Conservation (phyloP, 2,888 invertebrate species). For the Phengaris alcon region DNA sequence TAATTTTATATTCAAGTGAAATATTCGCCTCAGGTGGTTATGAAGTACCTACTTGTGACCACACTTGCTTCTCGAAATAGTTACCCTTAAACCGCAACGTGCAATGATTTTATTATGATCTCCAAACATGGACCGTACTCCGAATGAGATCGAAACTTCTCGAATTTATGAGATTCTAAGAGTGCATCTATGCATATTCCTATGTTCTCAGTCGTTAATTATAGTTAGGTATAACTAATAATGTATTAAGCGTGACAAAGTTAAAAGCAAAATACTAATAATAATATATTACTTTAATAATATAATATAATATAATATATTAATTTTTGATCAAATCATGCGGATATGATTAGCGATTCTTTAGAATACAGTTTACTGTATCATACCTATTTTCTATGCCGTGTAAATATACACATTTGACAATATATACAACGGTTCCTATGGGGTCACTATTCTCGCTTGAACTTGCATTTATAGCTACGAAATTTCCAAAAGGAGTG, state of each 20-base stretch:
- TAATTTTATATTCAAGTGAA: not conserved
- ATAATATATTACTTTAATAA: too few relatives aligned
- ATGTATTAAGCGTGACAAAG: not conserved
- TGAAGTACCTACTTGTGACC: not conserved
- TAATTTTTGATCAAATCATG: not conserved
- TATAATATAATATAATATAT: too few relatives aligned
- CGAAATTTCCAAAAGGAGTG: slow-evolving; percentile 55
- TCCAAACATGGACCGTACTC: not conserved
- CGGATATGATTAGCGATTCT: not conserved
- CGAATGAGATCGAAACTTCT: not conserved
- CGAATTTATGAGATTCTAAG: not conserved
- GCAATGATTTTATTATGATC: not conserved
- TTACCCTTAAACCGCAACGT: not conserved
- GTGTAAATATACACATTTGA: not conserved
- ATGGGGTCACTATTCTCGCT: slow-evolving; percentile 45
- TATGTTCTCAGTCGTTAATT: not conserved
- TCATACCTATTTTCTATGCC: not conserved
- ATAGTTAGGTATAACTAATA: too few relatives aligned
- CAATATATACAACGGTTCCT: slow-evolving; percentile 37
- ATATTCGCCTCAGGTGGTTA: not conserved
- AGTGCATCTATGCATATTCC: not conserved
- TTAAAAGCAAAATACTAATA: not conserved
- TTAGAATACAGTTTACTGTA: too few relatives aligned
- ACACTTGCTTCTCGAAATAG: not conserved
- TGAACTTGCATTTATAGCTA: slow-evolving; percentile 44